Evolutionary conservation across 2,113 vertebrate genomes (phyloP).

Genomic region (Barnardius zonarius): DNA sequence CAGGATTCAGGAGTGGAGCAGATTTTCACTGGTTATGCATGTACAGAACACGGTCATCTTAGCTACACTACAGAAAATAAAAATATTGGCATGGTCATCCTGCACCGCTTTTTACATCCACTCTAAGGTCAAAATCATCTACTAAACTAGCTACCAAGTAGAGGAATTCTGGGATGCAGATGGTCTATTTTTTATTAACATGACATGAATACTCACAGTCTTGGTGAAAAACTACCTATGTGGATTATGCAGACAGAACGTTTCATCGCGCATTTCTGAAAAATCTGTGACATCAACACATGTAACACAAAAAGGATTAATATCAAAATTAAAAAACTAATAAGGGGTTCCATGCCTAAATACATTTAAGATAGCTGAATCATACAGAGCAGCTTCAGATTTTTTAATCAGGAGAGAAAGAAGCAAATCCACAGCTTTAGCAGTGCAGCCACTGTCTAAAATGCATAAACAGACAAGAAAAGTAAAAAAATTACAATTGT

Average conservation of each 20-base stretch:
- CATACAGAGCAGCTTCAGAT: background rate
- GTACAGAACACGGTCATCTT: background rate
- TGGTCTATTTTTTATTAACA: background rate
- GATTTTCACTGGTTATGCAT: background rate
- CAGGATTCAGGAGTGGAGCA: background rate
- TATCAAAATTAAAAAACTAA: background rate
- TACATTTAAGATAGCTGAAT: background rate
- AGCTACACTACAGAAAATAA: background rate
- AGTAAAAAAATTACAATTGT: background rate
- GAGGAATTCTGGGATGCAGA: constrained; percentile 11
- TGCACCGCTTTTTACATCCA: background rate
- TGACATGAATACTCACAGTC: background rate
- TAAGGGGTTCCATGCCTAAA: background rate
- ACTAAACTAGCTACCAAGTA: background rate
- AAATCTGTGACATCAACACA: background rate
- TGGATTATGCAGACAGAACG: background rate
- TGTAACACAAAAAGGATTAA: background rate
- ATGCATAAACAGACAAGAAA: accelerated
- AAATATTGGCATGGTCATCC: background rate
- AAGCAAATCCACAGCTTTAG: background rate
- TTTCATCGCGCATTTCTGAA: background rate
- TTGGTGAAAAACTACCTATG: background rate
- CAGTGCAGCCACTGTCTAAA: background rate
- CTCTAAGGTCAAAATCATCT: background rate
- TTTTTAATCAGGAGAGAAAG: background rate